Percentiles rank a stretch among this genome's conserved stretches.
These are phyloP conservation scores for Eilema caniola DNA, from an alignment of 2,888 invertebrate species.

Conservation along the genomic window DNA sequence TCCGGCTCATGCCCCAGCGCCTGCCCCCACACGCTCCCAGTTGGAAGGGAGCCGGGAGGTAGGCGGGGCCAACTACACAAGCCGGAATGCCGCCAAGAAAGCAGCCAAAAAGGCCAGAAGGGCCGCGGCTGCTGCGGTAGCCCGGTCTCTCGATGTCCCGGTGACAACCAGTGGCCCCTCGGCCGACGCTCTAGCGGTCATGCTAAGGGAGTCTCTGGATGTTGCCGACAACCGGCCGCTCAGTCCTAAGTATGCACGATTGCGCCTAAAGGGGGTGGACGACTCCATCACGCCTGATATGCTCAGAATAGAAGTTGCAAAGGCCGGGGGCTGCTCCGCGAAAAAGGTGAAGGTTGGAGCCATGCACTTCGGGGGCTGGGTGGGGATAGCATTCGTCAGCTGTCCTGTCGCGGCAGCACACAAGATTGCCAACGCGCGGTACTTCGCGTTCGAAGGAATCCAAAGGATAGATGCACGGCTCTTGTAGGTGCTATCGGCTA, in stretches of 20 bases:
- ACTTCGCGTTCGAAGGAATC: not conserved
- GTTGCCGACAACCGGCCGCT: not conserved
- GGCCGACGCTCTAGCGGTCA: not conserved
- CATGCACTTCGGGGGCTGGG: not conserved
- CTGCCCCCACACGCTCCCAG: not conserved
- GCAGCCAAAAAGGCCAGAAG: not conserved
- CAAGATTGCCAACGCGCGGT: not conserved
- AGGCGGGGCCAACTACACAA: not conserved
- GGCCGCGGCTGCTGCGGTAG: not conserved
- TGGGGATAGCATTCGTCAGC: not conserved
- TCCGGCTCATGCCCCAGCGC: not conserved
- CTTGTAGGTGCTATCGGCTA: no score
- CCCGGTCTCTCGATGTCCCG: not conserved
- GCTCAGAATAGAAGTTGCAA: not conserved
- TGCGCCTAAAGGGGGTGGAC: not conserved
- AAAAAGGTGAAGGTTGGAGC: not conserved
- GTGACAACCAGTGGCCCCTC: not conserved
- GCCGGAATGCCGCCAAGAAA: not conserved
- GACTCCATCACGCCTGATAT: not conserved
- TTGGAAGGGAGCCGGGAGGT: not conserved
- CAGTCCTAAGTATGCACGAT: not conserved
- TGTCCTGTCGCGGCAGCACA: not conserved
- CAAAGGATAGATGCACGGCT: no score
- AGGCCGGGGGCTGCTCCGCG: not conserved
- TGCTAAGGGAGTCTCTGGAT: not conserved